Percentiles rank a stretch among this genome's conserved stretches.
phyloP scores from a whole-genome alignment of 1,140 invertebrate genomes.

The Anoplophora glabripennis region DNA sequence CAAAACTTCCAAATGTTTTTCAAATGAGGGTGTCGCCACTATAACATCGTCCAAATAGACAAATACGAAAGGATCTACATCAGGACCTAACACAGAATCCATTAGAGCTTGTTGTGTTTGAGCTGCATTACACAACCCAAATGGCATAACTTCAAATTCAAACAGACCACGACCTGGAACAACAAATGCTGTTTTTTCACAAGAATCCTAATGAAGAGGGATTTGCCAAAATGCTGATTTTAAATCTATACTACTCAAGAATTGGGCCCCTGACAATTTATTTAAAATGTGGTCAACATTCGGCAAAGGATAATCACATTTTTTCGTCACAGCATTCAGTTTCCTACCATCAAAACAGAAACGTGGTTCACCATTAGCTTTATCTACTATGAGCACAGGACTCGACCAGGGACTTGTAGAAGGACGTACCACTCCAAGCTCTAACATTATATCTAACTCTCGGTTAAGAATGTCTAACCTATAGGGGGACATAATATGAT shows the following conservation, averaged over 20 bases:
- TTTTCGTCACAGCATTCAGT: slow-evolving; percentile 44
- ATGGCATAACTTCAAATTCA: slow-evolving; percentile 45
- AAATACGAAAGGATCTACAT: slow-evolving; percentile 37
- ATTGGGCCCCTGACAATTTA: slow-evolving; percentile 34
- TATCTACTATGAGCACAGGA: slow-evolving; percentile 20
- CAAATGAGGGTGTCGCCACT: slow-evolving; percentile 38
- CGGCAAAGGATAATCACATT: slow-evolving; percentile 41
- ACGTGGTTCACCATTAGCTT: slow-evolving; percentile 23
- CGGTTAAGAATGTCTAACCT: slow-evolving; percentile 17
- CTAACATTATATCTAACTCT: slow-evolving; percentile 20
- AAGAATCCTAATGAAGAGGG: slow-evolving; percentile 25
- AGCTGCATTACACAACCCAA: slow-evolving; percentile 45
- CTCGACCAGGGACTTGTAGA: slow-evolving; percentile 19
- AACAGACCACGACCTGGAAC: slow-evolving; percentile 43
- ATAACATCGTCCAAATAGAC: slow-evolving; percentile 45
- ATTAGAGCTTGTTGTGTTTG: slow-evolving; percentile 48
- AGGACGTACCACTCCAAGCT: slow-evolving; percentile 15
- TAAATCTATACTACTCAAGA: slow-evolving; percentile 42
- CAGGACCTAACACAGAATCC: slow-evolving; percentile 42
- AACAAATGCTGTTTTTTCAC: slow-evolving; percentile 46
- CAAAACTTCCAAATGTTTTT: slow-evolving; percentile 40
- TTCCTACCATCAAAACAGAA: slow-evolving; percentile 45
- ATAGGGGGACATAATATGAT: slow-evolving; percentile 17
- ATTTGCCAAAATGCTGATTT: slow-evolving; percentile 46
- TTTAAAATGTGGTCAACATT: slow-evolving; percentile 36